A percentile compares a stretch with the other conserved stretches of the same genome.
Evolutionary conservation across 2,113 vertebrate genomes (phyloP).

Genomic region (Psephotus haematonotus): DNA sequence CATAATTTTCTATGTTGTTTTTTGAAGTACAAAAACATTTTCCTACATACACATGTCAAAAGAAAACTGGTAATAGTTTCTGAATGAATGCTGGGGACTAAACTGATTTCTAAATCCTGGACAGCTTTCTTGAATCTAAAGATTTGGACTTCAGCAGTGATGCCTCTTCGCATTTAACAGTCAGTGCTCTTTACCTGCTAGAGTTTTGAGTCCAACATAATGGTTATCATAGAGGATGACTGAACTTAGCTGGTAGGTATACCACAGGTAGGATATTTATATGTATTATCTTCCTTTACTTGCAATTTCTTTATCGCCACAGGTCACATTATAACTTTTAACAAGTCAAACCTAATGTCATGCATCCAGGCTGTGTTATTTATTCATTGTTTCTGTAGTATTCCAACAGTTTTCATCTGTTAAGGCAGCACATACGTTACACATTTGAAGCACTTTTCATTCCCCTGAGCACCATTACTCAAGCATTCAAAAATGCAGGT

Average conservation of each 20-base stretch:
- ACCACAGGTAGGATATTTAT: not conserved
- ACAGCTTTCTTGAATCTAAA: not conserved
- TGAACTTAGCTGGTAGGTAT: not conserved
- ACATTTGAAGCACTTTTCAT: not conserved
- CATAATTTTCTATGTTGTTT: not conserved
- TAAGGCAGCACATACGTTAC: not conserved
- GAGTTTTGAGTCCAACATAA: not conserved
- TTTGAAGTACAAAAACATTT: not conserved
- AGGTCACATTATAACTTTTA: not conserved
- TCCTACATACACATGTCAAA: not conserved
- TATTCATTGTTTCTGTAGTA: not conserved
- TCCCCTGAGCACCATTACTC: not conserved
- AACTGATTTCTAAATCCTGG: not conserved
- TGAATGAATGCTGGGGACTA: not conserved
- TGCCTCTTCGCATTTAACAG: not conserved
- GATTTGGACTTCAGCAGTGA: not conserved
- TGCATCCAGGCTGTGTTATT: not conserved
- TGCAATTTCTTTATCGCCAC: not conserved
- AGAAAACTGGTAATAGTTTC: not conserved
- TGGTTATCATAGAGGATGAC: not conserved
- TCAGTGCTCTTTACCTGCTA: not conserved
- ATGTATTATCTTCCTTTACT: not conserved
- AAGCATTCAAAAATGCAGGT: constrained; percentile 27
- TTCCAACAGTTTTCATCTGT: not conserved
- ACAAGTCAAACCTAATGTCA: not conserved